Evolutionary conservation across 1,140 invertebrate genomes (phyloP).

Genomic region (Physella acuta): DNA sequence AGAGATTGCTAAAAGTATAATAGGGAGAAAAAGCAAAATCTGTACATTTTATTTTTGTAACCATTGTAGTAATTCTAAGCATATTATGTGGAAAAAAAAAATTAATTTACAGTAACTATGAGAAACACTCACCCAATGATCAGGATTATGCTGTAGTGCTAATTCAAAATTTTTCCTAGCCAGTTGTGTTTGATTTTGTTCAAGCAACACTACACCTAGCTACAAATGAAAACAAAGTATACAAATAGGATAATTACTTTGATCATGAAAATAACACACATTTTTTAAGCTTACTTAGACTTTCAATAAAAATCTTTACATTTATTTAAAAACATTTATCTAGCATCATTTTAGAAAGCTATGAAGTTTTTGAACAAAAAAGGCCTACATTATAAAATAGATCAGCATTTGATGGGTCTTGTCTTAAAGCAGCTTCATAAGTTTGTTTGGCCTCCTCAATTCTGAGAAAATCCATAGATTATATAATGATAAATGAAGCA

Average conservation of each 20-base stretch:
- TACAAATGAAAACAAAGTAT: slow-evolving; percentile 25
- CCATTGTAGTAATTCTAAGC: neutral
- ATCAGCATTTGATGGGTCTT: slow-evolving; percentile 93
- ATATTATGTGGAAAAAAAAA: slow-evolving; percentile 6
- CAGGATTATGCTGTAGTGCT: slow-evolving; percentile 87
- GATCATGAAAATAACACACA: too few species aligned
- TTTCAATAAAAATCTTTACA: too few species aligned
- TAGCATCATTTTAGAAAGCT: too few species aligned
- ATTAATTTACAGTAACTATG: neutral
- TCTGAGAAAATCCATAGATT: slow-evolving; percentile 50
- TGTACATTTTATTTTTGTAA: slow-evolving; percentile 41
- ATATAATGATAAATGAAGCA: neutral
- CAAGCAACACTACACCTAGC: slow-evolving; percentile 88
- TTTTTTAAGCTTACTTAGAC: too few species aligned
- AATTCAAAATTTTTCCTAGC: slow-evolving; percentile 90
- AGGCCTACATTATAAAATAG: slow-evolving; percentile 86
- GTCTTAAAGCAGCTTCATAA: slow-evolving; percentile 88
- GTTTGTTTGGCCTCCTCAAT: slow-evolving; percentile 93
- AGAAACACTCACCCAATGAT: slow-evolving; percentile 67
- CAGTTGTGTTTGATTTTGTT: slow-evolving; percentile 86
- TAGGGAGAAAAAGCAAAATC: slow-evolving; percentile 7
- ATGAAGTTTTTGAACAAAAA: too few species aligned
- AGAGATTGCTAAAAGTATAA: slow-evolving; percentile 73
- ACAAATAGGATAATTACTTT: too few species aligned
- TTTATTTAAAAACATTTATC: too few species aligned